phyloP scores from a whole-genome alignment of 2,888 invertebrate species.

The Thymelicus lineola region DNA sequence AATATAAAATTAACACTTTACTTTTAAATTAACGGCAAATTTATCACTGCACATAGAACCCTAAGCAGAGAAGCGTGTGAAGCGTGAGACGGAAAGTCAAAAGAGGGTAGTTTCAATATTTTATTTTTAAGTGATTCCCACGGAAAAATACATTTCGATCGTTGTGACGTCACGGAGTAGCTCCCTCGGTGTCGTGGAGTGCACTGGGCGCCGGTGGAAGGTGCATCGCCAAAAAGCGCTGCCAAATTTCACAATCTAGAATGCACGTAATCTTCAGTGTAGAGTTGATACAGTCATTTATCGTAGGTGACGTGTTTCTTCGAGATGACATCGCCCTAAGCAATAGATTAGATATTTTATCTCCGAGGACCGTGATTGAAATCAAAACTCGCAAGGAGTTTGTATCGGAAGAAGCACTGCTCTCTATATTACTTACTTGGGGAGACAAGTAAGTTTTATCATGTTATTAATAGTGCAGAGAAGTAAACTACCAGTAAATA shows the following conservation, averaged over 20 bases:
- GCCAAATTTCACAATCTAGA: conserved; percentile 76
- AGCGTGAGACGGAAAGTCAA: conserved; percentile 19
- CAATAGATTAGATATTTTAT: conserved; percentile 28
- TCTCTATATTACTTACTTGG: not conserved
- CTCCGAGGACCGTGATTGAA: not conserved
- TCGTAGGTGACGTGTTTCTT: conserved; percentile 38
- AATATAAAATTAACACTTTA: conserved; percentile 41
- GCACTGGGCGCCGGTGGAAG: conserved; percentile 55
- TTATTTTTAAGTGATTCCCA: conserved; percentile 57
- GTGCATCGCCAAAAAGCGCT: conserved; percentile 63
- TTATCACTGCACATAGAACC: conserved; percentile 34
- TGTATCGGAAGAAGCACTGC: not conserved
- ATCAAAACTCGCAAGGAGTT: not conserved
- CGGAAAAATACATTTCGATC: conserved; percentile 60
- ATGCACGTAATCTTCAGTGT: conserved; percentile 44
- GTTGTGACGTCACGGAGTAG: conserved; percentile 53
- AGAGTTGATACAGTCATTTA: conserved; percentile 43
- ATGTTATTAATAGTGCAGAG: too few species aligned
- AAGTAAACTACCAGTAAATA: too few species aligned
- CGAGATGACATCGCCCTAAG: conserved; percentile 31
- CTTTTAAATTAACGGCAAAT: conserved; percentile 28
- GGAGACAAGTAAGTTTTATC: not conserved
- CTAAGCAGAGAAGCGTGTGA: conserved; percentile 9
- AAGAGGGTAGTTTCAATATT: conserved; percentile 39
- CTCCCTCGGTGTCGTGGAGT: conserved; percentile 48